Conservation (phyloP, 1,140 invertebrate species). For the Drosophila lowei region DNA sequence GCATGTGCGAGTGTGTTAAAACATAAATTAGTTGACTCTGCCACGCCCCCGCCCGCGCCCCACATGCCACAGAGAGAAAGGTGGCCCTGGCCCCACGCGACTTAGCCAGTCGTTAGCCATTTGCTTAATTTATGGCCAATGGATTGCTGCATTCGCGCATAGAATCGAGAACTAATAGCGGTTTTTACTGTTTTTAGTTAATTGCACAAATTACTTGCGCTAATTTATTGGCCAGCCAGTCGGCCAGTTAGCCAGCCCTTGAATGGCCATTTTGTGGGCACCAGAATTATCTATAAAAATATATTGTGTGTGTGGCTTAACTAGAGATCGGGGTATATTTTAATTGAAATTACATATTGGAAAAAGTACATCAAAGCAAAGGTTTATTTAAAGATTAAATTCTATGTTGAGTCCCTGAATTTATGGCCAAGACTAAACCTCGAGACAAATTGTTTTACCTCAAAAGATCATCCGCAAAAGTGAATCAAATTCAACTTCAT, state of each 20-base stretch:
- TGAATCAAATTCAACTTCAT: no score
- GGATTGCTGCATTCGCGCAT: conserved; percentile 56
- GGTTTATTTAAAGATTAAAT: no score
- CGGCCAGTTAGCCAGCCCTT: no score
- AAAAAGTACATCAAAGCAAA: no score
- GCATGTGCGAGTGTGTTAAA: conserved; percentile 70
- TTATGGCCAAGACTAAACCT: no score
- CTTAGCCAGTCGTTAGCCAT: conserved; percentile 39
- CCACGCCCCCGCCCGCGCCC: conserved; percentile 11
- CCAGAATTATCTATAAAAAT: no score
- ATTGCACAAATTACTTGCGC: conserved; percentile 68
- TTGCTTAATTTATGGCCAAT: conserved; percentile 54
- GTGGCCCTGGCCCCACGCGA: conserved; percentile 2
- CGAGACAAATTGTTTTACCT: no score
- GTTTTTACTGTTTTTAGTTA: conserved; percentile 60
- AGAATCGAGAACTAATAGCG: conserved; percentile 45
- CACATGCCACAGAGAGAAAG: conserved; percentile 11
- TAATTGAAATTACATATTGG: no score
- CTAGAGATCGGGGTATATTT: not conserved
- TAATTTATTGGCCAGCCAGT: conserved; percentile 57
- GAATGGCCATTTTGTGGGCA: conserved; percentile 41
- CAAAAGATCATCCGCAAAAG: no score
- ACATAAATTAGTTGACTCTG: conserved; percentile 63
- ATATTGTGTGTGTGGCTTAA: not conserved
- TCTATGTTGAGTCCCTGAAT: no score